Conservation (phyloP, 2,888 invertebrate genomes). For the Polyploca ridens region DNA sequence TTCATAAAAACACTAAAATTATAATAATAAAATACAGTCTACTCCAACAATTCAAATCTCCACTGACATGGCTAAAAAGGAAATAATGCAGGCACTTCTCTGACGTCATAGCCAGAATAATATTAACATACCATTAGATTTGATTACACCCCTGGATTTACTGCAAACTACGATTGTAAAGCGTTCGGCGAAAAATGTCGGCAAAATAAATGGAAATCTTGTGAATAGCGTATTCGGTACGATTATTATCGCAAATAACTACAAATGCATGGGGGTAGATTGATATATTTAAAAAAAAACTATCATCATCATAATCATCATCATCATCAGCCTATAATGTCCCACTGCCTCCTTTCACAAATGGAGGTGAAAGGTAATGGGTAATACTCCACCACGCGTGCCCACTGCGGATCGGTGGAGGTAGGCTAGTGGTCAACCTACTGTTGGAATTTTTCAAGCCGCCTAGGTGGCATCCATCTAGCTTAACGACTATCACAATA, state of each 20-base stretch:
- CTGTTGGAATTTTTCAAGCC: no score
- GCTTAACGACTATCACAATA: no score
- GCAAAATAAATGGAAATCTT: background rate
- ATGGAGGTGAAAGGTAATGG: no score
- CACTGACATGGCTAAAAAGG: slow-evolving; percentile 14
- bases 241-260: background rate
- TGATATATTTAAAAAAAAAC: no score
- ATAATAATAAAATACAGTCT: background rate
- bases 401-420: no score
- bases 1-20: background rate
- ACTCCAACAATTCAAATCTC: background rate
- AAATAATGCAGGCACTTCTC: slow-evolving; percentile 13
- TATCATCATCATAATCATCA: no score
- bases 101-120: slow-evolving; percentile 33
- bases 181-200: background rate
- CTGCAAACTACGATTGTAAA: background rate
- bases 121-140: slow-evolving; percentile 36
- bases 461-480: no score
- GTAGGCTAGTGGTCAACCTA: no score
- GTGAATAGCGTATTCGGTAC: background rate
- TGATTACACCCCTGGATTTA: slow-evolving; percentile 27
- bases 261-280: background rate
- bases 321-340: no score
- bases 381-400: no score
- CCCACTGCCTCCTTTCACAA: no score